Evolutionary conservation across 2,797 vertebrate species (phyloP).

Genomic region (Anisognathus igniventris): DNA sequence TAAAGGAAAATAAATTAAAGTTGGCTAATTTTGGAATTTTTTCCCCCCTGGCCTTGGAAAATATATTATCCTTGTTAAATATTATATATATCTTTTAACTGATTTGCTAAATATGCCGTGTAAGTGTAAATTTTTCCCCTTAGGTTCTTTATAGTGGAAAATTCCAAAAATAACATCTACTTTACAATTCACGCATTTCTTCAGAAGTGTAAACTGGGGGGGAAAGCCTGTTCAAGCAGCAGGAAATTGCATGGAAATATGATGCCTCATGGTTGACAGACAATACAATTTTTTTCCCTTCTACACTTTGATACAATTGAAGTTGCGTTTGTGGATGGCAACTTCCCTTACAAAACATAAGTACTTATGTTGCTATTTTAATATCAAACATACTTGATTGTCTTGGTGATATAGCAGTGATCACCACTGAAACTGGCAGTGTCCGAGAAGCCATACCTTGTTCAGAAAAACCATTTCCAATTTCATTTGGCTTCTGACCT

Average conservation of each 20-base stretch:
- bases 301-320: neutral
- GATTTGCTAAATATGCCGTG: neutral
- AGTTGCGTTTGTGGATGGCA: neutral
- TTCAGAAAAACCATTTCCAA: slow-evolving; percentile 23
- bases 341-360: neutral
- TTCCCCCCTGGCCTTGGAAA: neutral
- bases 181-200: neutral
- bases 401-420: neutral
- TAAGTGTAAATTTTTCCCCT: neutral
- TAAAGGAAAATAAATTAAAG: neutral
- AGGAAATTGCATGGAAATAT: neutral
- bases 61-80: neutral
- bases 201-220: neutral
- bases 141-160: neutral
- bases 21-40: neutral
- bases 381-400: neutral
- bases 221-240: neutral
- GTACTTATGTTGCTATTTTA: neutral
- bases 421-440: neutral
- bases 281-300: neutral
- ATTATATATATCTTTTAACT: neutral
- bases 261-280: neutral
- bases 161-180: neutral
- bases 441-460: neutral
- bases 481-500: neutral